A percentile compares a stretch with the other conserved stretches of the same genome.
phyloP scores from a whole-genome alignment of 2,888 invertebrate genomes.

The Orthosia cruda region DNA sequence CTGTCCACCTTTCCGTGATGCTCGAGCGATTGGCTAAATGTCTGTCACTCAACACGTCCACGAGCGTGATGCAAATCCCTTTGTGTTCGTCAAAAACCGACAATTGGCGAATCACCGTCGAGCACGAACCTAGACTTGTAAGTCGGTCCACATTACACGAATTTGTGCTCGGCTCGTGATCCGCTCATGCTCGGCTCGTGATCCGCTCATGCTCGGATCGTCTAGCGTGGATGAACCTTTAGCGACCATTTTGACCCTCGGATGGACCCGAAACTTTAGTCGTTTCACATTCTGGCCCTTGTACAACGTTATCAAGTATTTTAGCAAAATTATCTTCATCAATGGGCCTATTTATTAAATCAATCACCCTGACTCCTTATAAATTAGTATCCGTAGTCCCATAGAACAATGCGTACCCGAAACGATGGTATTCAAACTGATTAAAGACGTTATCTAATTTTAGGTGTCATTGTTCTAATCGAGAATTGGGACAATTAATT shows the following conservation, averaged over 20 bases:
- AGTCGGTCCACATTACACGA: too few relatives aligned
- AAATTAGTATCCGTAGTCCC: background rate
- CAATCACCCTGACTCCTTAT: background rate
- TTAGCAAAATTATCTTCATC: background rate
- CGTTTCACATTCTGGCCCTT: slow-evolving; percentile 33
- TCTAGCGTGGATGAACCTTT: too few relatives aligned
- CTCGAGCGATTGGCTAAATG: too few relatives aligned
- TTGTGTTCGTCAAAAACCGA: too few relatives aligned
- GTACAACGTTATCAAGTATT: slow-evolving; percentile 5
- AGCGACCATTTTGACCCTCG: slow-evolving; percentile 13
- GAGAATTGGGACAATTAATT: background rate
- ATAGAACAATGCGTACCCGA: background rate
- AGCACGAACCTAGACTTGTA: too few relatives aligned
- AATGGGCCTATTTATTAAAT: slow-evolving; percentile 1
- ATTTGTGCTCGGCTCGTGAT: too few relatives aligned
- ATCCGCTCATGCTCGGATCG: too few relatives aligned
- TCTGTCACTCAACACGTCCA: too few relatives aligned
- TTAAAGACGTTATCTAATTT: slow-evolving; percentile 18
- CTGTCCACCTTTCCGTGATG: too few relatives aligned
- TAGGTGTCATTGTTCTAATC: background rate
- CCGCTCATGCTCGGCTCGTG: too few relatives aligned
- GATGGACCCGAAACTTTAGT: slow-evolving; percentile 40
- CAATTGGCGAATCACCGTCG: too few relatives aligned
- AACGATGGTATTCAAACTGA: slow-evolving; percentile 1
- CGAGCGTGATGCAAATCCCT: too few relatives aligned